A percentile compares a stretch with the other conserved stretches of the same genome.
These are phyloP conservation scores for Achroia grisella DNA, from an alignment of 1,140 invertebrate species.

Conservation along the genomic window DNA sequence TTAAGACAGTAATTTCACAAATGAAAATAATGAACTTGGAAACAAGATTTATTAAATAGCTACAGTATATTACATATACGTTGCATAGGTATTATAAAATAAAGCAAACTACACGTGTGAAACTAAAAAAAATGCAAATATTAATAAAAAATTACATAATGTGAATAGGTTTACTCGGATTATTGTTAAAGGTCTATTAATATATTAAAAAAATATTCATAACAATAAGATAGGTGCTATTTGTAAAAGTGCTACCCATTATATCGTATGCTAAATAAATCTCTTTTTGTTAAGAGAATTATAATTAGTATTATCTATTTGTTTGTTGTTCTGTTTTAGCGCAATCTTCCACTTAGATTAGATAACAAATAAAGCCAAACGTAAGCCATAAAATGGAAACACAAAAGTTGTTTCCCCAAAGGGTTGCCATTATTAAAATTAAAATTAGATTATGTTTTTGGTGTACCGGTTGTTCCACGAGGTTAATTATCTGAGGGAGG, in stretches of 20 bases:
- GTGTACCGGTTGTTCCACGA: constrained; percentile 53
- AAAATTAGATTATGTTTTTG: constrained; percentile 68
- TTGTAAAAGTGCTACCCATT: neutral
- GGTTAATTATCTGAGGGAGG: constrained; percentile 56
- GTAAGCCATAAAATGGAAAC: constrained; percentile 28
- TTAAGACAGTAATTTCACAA: too few relatives aligned
- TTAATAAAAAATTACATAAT: too few relatives aligned
- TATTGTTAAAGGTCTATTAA: too few relatives aligned
- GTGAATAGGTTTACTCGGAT: too few relatives aligned
- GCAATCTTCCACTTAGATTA: too few relatives aligned
- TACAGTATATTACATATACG: too few relatives aligned
- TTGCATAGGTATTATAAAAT: too few relatives aligned
- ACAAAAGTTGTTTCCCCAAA: constrained; percentile 46
- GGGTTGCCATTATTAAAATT: constrained; percentile 63
- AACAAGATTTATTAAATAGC: too few relatives aligned
- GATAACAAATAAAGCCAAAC: too few relatives aligned
- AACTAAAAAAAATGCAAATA: too few relatives aligned
- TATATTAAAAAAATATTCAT: neutral
- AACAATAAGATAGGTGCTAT: neutral
- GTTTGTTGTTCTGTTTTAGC: neutral
- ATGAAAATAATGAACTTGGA: too few relatives aligned
- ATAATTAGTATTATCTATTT: neutral
- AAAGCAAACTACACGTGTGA: too few relatives aligned
- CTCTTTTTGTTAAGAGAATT: neutral
- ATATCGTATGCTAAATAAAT: neutral